Percentiles rank a stretch among this genome's conserved stretches.
phyloP scores from a whole-genome alignment of 2,888 invertebrate genomes.

The Scaptomyza flava region DNA sequence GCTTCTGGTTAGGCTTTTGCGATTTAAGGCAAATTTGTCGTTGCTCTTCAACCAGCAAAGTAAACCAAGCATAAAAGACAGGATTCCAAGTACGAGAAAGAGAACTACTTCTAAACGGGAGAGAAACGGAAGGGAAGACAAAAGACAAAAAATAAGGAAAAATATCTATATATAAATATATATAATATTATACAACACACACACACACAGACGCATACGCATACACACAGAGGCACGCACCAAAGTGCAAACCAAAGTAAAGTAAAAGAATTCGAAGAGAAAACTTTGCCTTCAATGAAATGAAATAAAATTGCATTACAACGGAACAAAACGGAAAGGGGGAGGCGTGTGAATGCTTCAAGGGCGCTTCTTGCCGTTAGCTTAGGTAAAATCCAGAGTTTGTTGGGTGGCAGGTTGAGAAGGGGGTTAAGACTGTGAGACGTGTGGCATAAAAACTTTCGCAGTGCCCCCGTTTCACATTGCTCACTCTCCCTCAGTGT shows the following conservation, averaged over 20 bases:
- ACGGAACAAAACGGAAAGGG: slow-evolving; percentile 53
- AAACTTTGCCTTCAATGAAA: slow-evolving; percentile 78
- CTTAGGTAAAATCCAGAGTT: slow-evolving; percentile 11
- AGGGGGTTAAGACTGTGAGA: slow-evolving; percentile 16
- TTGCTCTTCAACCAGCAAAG: slow-evolving; percentile 31
- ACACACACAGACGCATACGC: not conserved
- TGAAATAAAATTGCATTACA: slow-evolving; percentile 80
- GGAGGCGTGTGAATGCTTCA: slow-evolving; percentile 43
- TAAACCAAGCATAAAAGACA: slow-evolving; percentile 43
- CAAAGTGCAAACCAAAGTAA: slow-evolving; percentile 57
- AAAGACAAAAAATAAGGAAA: slow-evolving; percentile 2
- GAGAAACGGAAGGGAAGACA: slow-evolving; percentile 1
- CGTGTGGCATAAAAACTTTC: slow-evolving; percentile 71
- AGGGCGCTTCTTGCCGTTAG: slow-evolving; percentile 44
- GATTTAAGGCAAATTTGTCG: slow-evolving; percentile 69
- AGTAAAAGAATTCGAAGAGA: slow-evolving; percentile 74
- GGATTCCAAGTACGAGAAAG: slow-evolving; percentile 23
- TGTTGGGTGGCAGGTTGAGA: not conserved
- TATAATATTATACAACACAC: not conserved
- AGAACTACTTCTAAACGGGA: slow-evolving; percentile 14
- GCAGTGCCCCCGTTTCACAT: slow-evolving; percentile 55
- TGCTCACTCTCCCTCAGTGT: slow-evolving; percentile 1
- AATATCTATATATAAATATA: slow-evolving; percentile 2
- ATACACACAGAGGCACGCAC: not conserved
- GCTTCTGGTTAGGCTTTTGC: slow-evolving; percentile 42